Evolutionary conservation across 2,113 vertebrate genomes (phyloP), one percentile per base, ranked within the genome.

Genomic region (Diphyllodes magnificus): DNA sequence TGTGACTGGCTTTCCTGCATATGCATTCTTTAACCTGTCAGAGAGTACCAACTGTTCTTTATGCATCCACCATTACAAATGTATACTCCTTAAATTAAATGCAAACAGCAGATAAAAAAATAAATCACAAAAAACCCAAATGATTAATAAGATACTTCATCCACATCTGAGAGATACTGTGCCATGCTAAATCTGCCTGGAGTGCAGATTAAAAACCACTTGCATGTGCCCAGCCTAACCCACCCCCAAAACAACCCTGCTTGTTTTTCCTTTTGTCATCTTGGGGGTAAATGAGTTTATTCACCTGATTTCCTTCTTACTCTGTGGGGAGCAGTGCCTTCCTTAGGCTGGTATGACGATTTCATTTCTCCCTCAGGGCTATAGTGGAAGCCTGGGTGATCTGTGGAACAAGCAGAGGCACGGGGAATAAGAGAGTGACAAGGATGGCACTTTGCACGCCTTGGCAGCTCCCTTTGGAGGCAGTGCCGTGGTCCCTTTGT

Each of bases 341-440:
- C 99, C 95, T 98, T 99, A 37, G 98, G 96, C 84, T 98, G 98
- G 78, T 96, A 93, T 0, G 90, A 72, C 1, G 97, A 94, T 92
- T 98, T 99, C 8, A 93, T 98, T 88, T 99, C 98, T 37, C 98
- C 98, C 40, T 99, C 98, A 0, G 98, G 98, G 69, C 96, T 99
- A 54, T 98, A 99, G 59, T 98, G 98, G 97, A 99, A 99, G 65
- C 99, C 99, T 21, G 99, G 98, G 76, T 99, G 98, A 96, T 99
- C 99, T 99, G 96, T 15, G 93, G 86, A 93, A 77, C 7, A 95
- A 95, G 19, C 60, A 92, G 27, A 79, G 4, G 7, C 13, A 49
- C 16, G 10, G 54, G 13, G 42, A 73, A 45, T 91, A 57, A 88
- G 42, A 27, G 11, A 72, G 33, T 33, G 35, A 40, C 24, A 60